Evolutionary conservation across 2,113 vertebrate genomes (phyloP).

Genomic region (Vombatus ursinus): DNA sequence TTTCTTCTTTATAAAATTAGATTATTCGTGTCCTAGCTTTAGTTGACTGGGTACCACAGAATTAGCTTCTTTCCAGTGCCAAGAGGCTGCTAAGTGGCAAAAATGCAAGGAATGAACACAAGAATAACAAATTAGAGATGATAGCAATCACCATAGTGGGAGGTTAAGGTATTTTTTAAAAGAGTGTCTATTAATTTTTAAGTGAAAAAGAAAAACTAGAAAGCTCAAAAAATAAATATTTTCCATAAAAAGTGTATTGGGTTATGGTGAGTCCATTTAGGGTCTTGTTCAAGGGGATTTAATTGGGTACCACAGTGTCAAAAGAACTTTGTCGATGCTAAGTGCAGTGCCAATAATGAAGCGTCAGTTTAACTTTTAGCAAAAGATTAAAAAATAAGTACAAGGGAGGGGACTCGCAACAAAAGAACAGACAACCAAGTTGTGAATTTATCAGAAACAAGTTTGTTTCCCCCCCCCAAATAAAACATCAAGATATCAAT

Average conservation of each 20-base stretch:
- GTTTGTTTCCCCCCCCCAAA: neutral
- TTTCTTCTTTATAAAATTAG: slow-evolving; percentile 6
- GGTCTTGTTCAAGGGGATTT: slow-evolving; percentile 2
- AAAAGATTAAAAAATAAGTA: neutral
- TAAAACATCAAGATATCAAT: neutral
- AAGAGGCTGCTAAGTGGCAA: neutral
- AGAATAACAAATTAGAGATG: slow-evolving; percentile 2
- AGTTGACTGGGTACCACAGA: neutral
- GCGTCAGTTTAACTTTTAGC: neutral
- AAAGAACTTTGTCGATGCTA: neutral
- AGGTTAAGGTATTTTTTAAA: slow-evolving; percentile 18
- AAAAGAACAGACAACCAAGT: neutral
- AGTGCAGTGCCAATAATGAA: neutral
- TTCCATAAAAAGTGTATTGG: slow-evolving; percentile 3
- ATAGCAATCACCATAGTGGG: slow-evolving; percentile 1
- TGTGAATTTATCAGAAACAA: neutral
- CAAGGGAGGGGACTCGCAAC: neutral
- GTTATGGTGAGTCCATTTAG: slow-evolving; percentile 18
- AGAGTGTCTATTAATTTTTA: neutral
- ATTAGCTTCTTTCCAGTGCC: neutral
- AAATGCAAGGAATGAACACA: neutral
- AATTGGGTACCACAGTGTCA: slow-evolving; percentile 3
- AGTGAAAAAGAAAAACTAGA: neutral
- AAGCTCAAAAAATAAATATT: slow-evolving; percentile 14
- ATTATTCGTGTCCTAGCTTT: neutral